Base-by-base conservation (phyloP, 2,113 vertebrate species). In the Actenoides hombroni region DNA sequence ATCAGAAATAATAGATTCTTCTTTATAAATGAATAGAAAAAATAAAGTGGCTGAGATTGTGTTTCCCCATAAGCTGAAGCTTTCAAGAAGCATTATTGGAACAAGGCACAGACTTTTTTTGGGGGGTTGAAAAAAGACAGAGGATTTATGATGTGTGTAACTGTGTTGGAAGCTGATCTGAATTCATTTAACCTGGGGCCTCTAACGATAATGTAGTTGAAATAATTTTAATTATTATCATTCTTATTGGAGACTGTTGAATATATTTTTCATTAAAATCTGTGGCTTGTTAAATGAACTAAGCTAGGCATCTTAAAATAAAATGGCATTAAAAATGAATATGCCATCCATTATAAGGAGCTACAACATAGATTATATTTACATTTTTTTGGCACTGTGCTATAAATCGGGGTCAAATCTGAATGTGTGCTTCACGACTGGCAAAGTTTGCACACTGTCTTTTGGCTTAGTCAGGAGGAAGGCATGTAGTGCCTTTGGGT, bases 191-290 rank as follows among this genome's bases (percentile, higher is more conserved):
- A 90, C 83, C 86, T 80, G 54, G 23, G 61, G 79, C 83, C 31
- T 94, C 53, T 86, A 94, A 71, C 0, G 1, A 92, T 76, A 90
- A 91, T 74, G 67, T 88, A 94, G 90, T 77, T 91, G 53, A 96
- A 97, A 93, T 91, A 59, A 95, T 95, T 96, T 97, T 94, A 92
- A 95, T 95, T 95, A 91, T 78, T 96, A 67, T 84, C 8, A 71
- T 54, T 84, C 64, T 78, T 92, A 86, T 80, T 77, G 37, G 56
- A 90, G 61, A 83, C 19, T 82, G 53, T 95, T 12, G 37, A 94
- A 73, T 77, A 40, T 54, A 87, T 96, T 93, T 95, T 88, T 85
- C 86, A 85, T 86, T 93, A 92, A 90, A 95, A 85, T 83, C 74
- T 93, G 64, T 90, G 24, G 21, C 31, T 95, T 86, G 37, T 90